phyloP scores from a whole-genome alignment of 2,888 invertebrate species.

The Leucoma salicis region DNA sequence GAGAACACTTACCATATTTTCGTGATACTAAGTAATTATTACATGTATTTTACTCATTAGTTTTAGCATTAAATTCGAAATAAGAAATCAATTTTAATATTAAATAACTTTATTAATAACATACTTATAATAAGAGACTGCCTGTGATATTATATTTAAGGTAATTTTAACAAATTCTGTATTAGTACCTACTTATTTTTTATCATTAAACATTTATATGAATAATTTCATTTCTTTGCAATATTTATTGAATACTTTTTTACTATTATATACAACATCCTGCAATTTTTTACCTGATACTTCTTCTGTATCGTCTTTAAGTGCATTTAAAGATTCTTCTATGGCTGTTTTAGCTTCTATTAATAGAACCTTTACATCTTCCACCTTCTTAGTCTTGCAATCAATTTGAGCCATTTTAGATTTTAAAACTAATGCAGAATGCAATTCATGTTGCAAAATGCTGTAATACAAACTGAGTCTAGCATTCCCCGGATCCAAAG shows the following conservation, averaged over 20 bases:
- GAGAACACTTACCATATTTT: too few relatives aligned
- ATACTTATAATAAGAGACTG: constrained; percentile 22
- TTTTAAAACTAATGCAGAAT: constrained; percentile 79
- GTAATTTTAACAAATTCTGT: constrained; percentile 10
- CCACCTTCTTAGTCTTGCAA: constrained; percentile 44
- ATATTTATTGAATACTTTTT: constrained; percentile 72
- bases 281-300: constrained; percentile 79
- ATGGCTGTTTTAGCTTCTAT: constrained; percentile 71
- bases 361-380: constrained; percentile 62
- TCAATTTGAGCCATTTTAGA: constrained; percentile 64
- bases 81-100: neutral
- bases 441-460: constrained; percentile 89
- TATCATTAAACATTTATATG: constrained; percentile 32
- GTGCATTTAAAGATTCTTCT: constrained; percentile 61
- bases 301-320: constrained; percentile 79
- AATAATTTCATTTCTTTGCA: constrained; percentile 66
- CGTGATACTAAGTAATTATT: too few relatives aligned
- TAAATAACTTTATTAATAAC: constrained; percentile 6
- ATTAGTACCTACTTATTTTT: neutral
- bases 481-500: constrained; percentile 87
- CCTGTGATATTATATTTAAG: constrained; percentile 53
- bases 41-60: too few relatives aligned
- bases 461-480: constrained; percentile 88
- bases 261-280: constrained; percentile 69
- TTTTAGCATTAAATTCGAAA: too few relatives aligned